A percentile compares a stretch with the other conserved stretches of the same genome.
Conservation (phyloP, 2,888 invertebrate genomes). For the Lasioglossum pauxillum region DNA sequence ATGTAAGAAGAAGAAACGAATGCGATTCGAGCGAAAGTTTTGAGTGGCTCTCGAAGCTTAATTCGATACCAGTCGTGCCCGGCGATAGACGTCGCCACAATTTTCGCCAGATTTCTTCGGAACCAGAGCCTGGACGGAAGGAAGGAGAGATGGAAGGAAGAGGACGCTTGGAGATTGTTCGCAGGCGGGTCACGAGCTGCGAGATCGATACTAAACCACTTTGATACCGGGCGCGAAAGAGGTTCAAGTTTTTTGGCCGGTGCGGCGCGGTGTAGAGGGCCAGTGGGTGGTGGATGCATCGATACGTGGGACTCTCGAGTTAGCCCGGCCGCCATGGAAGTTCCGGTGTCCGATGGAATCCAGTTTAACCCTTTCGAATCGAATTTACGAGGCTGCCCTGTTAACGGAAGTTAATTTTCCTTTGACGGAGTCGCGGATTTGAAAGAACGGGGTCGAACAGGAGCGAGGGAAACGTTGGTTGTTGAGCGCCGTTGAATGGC, state of each 20-base stretch:
- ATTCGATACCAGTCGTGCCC: constrained; percentile 7
- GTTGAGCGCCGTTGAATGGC: not conserved
- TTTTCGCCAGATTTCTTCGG: constrained; percentile 9
- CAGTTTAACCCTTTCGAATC: constrained; percentile 19
- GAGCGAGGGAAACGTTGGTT: not conserved
- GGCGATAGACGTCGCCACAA: not conserved
- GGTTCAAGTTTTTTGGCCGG: constrained; percentile 35
- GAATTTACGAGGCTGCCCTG: constrained; percentile 7
- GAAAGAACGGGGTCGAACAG: not conserved
- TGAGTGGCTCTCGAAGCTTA: constrained; percentile 6
- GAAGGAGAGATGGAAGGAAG: not conserved
- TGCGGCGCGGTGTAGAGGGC: constrained; percentile 12
- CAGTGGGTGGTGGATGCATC: constrained; percentile 36
- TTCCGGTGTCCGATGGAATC: constrained; percentile 23
- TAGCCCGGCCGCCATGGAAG: constrained; percentile 28
- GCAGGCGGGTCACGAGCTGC: constrained; percentile 61
- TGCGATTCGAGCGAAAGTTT: constrained; percentile 15
- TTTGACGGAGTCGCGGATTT: not conserved
- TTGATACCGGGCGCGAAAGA: constrained; percentile 53
- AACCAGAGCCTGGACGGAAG: not conserved
- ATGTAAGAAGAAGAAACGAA: too few relatives aligned
- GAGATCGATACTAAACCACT: constrained; percentile 66
- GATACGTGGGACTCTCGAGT: constrained; percentile 32
- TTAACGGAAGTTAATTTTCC: constrained; percentile 12
- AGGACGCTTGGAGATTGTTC: constrained; percentile 32